Conservation (phyloP, 2,888 invertebrate genomes). For the Ernsta delagoae region DNA sequence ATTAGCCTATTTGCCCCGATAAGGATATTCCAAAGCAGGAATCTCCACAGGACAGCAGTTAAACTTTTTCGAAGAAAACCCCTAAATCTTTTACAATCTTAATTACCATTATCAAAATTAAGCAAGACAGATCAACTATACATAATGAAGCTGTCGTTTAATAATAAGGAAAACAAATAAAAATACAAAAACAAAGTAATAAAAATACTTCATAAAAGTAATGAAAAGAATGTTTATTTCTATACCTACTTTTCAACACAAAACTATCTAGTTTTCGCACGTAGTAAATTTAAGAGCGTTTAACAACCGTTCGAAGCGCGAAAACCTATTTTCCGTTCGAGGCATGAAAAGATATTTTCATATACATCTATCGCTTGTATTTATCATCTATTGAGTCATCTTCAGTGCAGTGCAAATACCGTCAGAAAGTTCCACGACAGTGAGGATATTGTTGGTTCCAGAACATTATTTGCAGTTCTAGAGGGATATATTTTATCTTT, state of each 20-base stretch:
- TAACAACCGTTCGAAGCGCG: neutral
- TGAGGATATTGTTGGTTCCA: neutral
- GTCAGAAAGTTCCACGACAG: neutral
- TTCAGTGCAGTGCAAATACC: neutral
- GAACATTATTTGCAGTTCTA: neutral
- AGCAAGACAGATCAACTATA: too few relatives aligned
- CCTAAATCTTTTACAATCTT: neutral
- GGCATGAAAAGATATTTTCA: neutral
- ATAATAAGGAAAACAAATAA: too few relatives aligned
- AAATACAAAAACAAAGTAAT: too few relatives aligned
- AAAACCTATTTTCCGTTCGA: constrained; percentile 6
- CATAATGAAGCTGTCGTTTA: too few relatives aligned
- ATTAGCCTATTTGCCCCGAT: neutral
- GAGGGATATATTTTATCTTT: neutral
- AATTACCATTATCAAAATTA: neutral
- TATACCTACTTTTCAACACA: too few relatives aligned
- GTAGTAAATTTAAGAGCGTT: neutral
- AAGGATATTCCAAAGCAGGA: neutral
- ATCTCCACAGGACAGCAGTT: neutral
- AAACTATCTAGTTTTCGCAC: neutral
- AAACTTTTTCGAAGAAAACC: neutral
- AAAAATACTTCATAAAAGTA: too few relatives aligned
- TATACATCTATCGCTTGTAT: neutral
- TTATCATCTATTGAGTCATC: constrained; percentile 8
- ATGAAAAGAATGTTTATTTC: too few relatives aligned